Evolutionary conservation across 2,113 vertebrate species (phyloP).

Genomic region (Morone saxatilis): DNA sequence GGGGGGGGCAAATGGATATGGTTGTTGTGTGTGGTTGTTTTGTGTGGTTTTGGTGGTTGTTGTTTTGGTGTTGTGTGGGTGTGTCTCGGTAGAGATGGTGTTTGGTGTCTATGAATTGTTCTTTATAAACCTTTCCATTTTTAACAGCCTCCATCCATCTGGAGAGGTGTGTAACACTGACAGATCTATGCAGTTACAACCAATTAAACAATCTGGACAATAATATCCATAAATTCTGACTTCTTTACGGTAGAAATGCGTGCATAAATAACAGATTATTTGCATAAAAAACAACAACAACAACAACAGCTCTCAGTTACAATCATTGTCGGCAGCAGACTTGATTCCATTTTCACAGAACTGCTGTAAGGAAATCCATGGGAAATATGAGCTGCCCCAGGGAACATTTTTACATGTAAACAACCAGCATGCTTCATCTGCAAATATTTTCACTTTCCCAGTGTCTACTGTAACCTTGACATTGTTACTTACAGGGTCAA

Average conservation of each 20-base stretch:
- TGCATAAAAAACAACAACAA: background rate
- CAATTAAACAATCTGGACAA: constrained; percentile 61
- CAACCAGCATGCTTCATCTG: constrained; percentile 78
- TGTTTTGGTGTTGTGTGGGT: no score
- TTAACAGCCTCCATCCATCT: constrained; percentile 75
- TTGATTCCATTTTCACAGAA: constrained; percentile 9
- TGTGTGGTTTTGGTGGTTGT: no score
- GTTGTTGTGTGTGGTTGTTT: no score
- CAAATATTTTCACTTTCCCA: constrained; percentile 78
- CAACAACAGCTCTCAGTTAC: background rate
- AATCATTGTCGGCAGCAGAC: background rate
- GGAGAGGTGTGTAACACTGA: constrained; percentile 46
- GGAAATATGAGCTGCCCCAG: constrained; percentile 41
- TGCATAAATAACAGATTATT: background rate
- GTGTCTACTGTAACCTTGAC: constrained; percentile 65
- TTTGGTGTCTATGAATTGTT: constrained; percentile 73
- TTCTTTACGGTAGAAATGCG: background rate
- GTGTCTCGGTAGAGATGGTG: no score
- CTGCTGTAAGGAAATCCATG: constrained; percentile 4
- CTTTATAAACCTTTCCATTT: constrained; percentile 84
- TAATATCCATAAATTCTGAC: background rate
- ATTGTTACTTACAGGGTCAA: constrained; percentile 14
- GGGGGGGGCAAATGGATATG: constrained; percentile 26
- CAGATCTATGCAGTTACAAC: constrained; percentile 48
- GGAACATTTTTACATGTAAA: constrained; percentile 62